These are phyloP conservation scores for Cyprinella venusta DNA, from an alignment of 2,797 vertebrate genomes.

Conservation along the genomic window DNA sequence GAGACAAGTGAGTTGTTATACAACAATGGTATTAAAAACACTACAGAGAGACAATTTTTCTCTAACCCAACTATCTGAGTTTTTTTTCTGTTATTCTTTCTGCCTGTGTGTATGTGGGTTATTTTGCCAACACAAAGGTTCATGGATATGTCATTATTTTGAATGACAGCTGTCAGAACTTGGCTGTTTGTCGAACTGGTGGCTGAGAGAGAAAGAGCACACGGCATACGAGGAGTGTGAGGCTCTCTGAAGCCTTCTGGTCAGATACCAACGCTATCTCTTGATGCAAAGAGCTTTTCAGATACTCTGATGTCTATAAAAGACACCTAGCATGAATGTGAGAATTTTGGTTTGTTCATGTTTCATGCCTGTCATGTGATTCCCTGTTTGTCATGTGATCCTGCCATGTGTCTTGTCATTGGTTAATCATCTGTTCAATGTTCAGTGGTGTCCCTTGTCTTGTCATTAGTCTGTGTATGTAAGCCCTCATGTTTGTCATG, in stretches of 20 bases:
- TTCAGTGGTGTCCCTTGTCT: no score
- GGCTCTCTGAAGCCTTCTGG: constrained; percentile 24
- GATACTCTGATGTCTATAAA: constrained; percentile 7
- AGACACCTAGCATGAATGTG: constrained; percentile 17
- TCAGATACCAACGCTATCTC: constrained; percentile 24
- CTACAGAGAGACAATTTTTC: neutral
- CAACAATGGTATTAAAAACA: constrained; percentile 24
- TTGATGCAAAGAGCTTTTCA: constrained; percentile 23
- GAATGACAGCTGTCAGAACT: constrained; percentile 44
- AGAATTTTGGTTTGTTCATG: neutral
- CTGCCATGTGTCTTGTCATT: no score
- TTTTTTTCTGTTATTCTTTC: neutral
- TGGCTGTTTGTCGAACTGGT: neutral
- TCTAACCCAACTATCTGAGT: neutral
- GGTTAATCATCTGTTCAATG: no score
- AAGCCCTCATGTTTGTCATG: no score
- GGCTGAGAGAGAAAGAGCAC: constrained; percentile 16
- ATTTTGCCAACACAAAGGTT: constrained; percentile 25
- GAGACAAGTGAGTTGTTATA: constrained; percentile 44
- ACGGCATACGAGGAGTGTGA: constrained; percentile 16
- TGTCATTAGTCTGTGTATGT: no score
- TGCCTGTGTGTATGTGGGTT: neutral
- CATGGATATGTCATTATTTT: constrained; percentile 24
- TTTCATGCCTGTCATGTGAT: no score
- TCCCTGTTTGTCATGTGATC: no score